Evolutionary conservation across 2,113 vertebrate genomes (phyloP).

Genomic region (Rana temporaria): DNA sequence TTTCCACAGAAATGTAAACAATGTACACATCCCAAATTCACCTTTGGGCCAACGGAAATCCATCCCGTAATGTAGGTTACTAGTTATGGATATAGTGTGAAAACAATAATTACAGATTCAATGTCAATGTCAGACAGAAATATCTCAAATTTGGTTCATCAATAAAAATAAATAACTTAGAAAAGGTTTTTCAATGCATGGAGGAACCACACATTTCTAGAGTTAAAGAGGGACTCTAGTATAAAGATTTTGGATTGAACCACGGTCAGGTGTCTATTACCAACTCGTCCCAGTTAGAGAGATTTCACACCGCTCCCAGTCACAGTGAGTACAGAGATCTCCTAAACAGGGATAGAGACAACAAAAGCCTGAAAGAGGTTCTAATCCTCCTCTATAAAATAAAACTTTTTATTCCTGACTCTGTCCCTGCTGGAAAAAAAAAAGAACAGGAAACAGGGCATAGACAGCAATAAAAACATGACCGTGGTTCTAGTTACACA

Average conservation of each 20-base stretch:
- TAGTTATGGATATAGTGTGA: not conserved
- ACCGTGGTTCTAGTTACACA: too few species aligned
- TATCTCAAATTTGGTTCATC: not conserved
- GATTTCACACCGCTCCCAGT: too few species aligned
- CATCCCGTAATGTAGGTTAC: constrained; percentile 1
- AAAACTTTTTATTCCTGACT: too few species aligned
- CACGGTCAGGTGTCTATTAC: too few species aligned
- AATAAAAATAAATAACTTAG: not conserved
- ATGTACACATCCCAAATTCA: constrained; percentile 2
- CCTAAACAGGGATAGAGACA: too few species aligned
- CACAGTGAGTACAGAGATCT: too few species aligned
- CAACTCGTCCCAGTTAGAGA: too few species aligned
- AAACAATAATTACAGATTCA: not conserved
- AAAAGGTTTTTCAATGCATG: not conserved
- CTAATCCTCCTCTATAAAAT: too few species aligned
- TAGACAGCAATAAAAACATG: too few species aligned
- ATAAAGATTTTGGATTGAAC: not conserved
- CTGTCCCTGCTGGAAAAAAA: too few species aligned
- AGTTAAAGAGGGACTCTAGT: not conserved
- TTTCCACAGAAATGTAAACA: constrained; percentile 48
- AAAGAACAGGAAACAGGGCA: too few species aligned
- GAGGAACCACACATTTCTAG: not conserved
- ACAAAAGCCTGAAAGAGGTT: too few species aligned
- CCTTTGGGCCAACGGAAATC: constrained; percentile 17
- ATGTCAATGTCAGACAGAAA: not conserved